phyloP scores from a whole-genome alignment of 1,140 invertebrate genomes.

The Phocides pigmalion region DNA sequence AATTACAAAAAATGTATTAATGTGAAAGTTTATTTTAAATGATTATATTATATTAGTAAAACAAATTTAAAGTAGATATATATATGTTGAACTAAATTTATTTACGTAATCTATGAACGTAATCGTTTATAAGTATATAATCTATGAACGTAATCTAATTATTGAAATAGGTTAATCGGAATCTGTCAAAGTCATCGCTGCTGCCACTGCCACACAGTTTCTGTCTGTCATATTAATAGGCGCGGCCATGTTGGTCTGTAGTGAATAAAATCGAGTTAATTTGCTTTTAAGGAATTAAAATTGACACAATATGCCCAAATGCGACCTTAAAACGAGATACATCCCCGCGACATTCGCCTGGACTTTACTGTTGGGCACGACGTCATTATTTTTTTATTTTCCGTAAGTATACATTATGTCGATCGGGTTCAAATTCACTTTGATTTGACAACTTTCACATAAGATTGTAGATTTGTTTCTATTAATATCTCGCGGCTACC shows the following conservation, averaged over 20 bases:
- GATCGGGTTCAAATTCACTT: conserved; percentile 71
- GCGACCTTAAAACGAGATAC: conserved; percentile 95
- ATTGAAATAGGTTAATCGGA: neutral
- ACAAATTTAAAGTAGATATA: too few species aligned
- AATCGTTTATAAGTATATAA: too few species aligned
- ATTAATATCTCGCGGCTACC: conserved; percentile 69
- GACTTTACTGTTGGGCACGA: conserved; percentile 95
- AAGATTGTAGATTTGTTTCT: conserved; percentile 72
- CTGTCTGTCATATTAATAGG: conserved; percentile 80
- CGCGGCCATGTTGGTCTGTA: conserved; percentile 88
- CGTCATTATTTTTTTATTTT: conserved; percentile 97
- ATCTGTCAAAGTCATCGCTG: conserved; percentile 50
- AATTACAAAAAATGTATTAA: too few species aligned
- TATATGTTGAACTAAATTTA: too few species aligned
- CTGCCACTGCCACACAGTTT: conserved; percentile 57
- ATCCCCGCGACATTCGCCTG: conserved; percentile 98
- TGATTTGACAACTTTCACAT: conserved; percentile 80
- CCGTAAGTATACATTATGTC: conserved; percentile 91
- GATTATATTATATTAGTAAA: too few species aligned
- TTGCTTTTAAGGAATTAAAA: conserved; percentile 83
- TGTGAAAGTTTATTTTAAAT: too few species aligned
- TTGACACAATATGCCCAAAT: conserved; percentile 93
- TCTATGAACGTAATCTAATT: too few species aligned
- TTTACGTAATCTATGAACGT: too few species aligned
- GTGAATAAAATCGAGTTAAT: conserved; percentile 84